Evolutionary conservation across 2,888 invertebrate genomes (phyloP), one percentile per base, ranked within the genome.

Genomic region (Lycia hirtaria): DNA sequence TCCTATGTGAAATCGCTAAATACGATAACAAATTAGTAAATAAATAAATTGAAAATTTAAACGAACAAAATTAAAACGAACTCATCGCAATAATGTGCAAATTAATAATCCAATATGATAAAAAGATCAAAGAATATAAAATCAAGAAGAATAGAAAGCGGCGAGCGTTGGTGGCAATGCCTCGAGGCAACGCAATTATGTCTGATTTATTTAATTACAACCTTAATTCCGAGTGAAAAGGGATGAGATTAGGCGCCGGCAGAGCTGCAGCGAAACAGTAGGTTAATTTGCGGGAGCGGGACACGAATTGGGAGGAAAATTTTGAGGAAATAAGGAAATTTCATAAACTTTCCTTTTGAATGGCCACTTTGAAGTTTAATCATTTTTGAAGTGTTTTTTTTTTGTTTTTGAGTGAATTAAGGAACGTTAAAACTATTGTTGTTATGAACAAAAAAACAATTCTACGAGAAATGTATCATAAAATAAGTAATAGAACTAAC

Each of bases 201-300:
- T 62, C 72, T 77, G 80, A 80, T 81, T 83, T 80, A 81, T 81
- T 78, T 81, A 80, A 83, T 81, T 79, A 78, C 73, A 67, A 68
- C 73, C 72, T 73, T 78, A 80, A 81, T 76, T 75, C 72, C 71
- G 51, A 65, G 64, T 67, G 75, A 76, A 76, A 73, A 64, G 75
- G 73, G 71, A 70, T 68, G 73, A 75, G 76, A 77, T 79, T 78
- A 67, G 61, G 56, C 52, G 43, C n/a, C 17, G 37, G 22, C 47
- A 50, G 43, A 63, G 65, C 32, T 47, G 32, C 43, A 35, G 28
- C 28, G 28, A 56, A 44, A 41, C 58, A 62, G 67, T 56, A 38
- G 56, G 43, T 35, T 35, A 44, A 56, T 48, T 59, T 58, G 33
- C 44, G 47, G 47, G 9, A 51, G 28, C 33, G 9, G 37, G 14